Evolutionary conservation across 2,113 vertebrate genomes (phyloP), one percentile per base, ranked within the genome.

Genomic region (Aramus guarauna): DNA sequence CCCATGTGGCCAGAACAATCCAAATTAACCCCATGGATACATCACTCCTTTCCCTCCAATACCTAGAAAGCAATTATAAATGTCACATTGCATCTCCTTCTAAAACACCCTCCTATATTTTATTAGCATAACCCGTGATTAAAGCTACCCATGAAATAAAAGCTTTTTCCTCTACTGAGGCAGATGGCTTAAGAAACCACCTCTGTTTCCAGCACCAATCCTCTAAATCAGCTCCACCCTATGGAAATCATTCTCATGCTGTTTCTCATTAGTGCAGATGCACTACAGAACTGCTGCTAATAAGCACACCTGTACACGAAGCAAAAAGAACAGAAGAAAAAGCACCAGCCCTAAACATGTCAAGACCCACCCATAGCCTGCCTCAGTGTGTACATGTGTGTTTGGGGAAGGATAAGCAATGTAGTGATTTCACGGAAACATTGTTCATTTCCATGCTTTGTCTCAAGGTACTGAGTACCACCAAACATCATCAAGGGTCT

Each of bases 51-150:
- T 83, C 71, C 72, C 73, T 91, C 45, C 43, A 27, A 24, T 36
- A 84, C 59, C 87, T 91, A 69, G 76, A 92, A 87, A 83, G 84
- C 79, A 96, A 93, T 94, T 93, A 96, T 20, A 95, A 85, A 80
- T 36, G 39, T 95, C 90, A 85, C 64, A 45, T 1, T 26, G 32
- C 79, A 92, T 37, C 4, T 77, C 80, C 59, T 55, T 69, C 88
- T 73, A 41, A 88, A 93, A 80, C 32, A 88, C 12, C 8, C 11
- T 63, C 5, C 9, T 66, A 45, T 2, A 81, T 79, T 83, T 94
- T 9, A 71, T n/a, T 4, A 87, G 81, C 41, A 85, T 32, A 94
- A 87, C 63, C 62, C 43, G 32, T 11, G 48, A 91, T 87, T 93
- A 91, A 95, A 79, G 58, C 59, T 89, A 87, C 60, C 30, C 60